Evolutionary conservation across 1,140 invertebrate genomes (phyloP).

Genomic region (Zaprionus davidi): DNA sequence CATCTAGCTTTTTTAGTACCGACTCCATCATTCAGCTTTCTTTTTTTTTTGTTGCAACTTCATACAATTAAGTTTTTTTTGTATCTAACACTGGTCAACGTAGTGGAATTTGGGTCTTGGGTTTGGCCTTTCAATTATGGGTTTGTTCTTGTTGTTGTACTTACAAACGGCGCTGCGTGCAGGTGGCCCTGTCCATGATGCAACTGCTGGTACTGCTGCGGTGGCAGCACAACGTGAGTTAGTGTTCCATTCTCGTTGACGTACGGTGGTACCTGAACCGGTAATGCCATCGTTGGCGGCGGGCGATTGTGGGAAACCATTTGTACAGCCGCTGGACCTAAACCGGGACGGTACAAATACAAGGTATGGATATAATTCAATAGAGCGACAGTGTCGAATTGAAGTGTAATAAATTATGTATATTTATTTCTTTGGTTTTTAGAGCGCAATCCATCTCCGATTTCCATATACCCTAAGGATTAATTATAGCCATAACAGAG

Average conservation of each 20-base stretch:
- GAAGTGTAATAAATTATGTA: not conserved
- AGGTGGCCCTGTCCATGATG: slow-evolving; percentile 85
- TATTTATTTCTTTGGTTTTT: not conserved
- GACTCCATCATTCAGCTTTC: no score
- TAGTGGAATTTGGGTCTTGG: slow-evolving; percentile 1
- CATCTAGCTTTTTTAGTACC: no score
- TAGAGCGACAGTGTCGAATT: slow-evolving; percentile 27
- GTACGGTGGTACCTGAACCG: slow-evolving; percentile 95
- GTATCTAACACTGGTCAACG: no score
- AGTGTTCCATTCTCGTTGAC: slow-evolving; percentile 94
- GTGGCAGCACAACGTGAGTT: slow-evolving; percentile 93
- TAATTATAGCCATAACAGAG: not conserved
- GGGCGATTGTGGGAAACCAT: slow-evolving; percentile 93
- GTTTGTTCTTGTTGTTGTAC: slow-evolving; percentile 17
- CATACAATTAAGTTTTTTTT: no score
- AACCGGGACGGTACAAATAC: slow-evolving; percentile 54
- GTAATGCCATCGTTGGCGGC: slow-evolving; percentile 94
- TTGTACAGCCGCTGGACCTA: slow-evolving; percentile 90
- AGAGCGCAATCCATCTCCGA: not conserved
- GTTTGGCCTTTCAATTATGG: slow-evolving; percentile 1
- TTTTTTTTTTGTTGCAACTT: no score
- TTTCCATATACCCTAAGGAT: not conserved
- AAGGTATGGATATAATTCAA: slow-evolving; percentile 7
- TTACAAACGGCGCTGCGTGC: slow-evolving; percentile 82
- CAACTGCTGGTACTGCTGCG: slow-evolving; percentile 88